Base-by-base conservation (phyloP, 2,888 invertebrate species). In the Leucania comma region DNA sequence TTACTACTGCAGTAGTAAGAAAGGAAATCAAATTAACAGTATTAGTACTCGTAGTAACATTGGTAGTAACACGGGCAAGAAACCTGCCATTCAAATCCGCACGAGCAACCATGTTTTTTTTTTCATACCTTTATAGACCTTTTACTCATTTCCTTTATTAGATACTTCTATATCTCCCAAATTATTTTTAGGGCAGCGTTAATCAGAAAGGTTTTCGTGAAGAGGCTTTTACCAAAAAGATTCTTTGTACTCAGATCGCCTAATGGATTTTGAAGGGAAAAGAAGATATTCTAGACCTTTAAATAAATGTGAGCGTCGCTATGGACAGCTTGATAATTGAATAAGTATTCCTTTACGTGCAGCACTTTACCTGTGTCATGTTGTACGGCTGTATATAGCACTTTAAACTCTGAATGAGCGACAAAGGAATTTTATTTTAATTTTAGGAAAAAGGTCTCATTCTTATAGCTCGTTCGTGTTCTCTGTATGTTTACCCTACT, bases 291-390 rank as follows among this genome's bases (percentile, higher is more conserved):
- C 67, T 66, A 75, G 67, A 66, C 58, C 58, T 71, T 65, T 70
- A 51, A 17, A 64, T 70, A 58, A 70, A 63, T 53, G 69, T 24
- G 29, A 74, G 67, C 59, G 56, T 38, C 54, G 56, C 54, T 50
- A 65, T 71, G 65, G 62, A 66, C 62, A 63, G 46, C 48, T 38
- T 32, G 3, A n/a, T 79, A 83, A 81, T 83, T 77, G 66, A 81
- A 73, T 81, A 72, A 83, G 71, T 60, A 62, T 71, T 46, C 56
- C 57, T 79, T 81, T 75, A 76, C 68, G 62, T 62, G 51, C 53
- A 75, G 58, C 81, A 81, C 72, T 82, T 29, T 75, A 61, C 38
- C 74, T 63, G 63, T 62, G 38, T 53, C 51, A 56, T 62, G 60
- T 68, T 69, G 35, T 67, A 54, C 56, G 20, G 42, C 29, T 61